Percentiles rank a stretch among this genome's conserved stretches.
These are phyloP conservation scores for Arenicola marina DNA, from an alignment of 2,888 invertebrate species.

Conservation along the genomic window DNA sequence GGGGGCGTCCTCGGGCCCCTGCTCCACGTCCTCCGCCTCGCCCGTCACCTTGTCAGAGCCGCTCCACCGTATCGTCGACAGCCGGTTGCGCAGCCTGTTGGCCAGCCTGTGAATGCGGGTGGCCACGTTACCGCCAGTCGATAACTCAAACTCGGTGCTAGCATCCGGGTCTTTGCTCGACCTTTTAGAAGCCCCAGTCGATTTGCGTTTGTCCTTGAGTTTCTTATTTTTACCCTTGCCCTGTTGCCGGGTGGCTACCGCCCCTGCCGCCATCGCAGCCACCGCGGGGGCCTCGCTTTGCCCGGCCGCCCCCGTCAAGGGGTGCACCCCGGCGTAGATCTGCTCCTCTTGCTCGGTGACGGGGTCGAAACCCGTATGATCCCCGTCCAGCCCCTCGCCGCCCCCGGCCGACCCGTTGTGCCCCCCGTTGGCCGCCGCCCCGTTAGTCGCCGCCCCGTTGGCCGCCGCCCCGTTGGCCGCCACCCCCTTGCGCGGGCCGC, in stretches of 20 bases:
- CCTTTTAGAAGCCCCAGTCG: too few relatives aligned
- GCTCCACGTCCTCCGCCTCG: neutral
- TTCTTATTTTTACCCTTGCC: neutral
- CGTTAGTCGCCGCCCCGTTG: neutral
- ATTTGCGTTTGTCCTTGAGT: neutral
- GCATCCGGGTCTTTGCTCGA: too few relatives aligned
- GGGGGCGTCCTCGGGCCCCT: neutral
- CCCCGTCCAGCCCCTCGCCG: too few relatives aligned
- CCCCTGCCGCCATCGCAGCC: neutral
- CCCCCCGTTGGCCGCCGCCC: neutral
- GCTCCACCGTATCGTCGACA: conserved; percentile 16
- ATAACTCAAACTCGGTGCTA: conserved; percentile 8
- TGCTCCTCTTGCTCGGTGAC: too few relatives aligned
- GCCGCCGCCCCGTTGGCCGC: neutral
- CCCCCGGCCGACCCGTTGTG: neutral
- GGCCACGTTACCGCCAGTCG: conserved; percentile 11
- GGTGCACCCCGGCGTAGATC: neutral
- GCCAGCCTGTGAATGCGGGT: conserved; percentile 22
- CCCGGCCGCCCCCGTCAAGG: too few relatives aligned
- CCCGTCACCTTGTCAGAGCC: neutral
- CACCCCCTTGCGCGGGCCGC: neutral
- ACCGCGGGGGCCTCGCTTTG: neutral
- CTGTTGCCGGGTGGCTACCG: neutral
- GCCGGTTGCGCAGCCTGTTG: conserved; percentile 16
- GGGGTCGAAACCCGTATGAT: too few relatives aligned